Evolutionary conservation across 2,113 vertebrate species (phyloP), one percentile per base, ranked within the genome.

Genomic region (Leptosomus discolor): DNA sequence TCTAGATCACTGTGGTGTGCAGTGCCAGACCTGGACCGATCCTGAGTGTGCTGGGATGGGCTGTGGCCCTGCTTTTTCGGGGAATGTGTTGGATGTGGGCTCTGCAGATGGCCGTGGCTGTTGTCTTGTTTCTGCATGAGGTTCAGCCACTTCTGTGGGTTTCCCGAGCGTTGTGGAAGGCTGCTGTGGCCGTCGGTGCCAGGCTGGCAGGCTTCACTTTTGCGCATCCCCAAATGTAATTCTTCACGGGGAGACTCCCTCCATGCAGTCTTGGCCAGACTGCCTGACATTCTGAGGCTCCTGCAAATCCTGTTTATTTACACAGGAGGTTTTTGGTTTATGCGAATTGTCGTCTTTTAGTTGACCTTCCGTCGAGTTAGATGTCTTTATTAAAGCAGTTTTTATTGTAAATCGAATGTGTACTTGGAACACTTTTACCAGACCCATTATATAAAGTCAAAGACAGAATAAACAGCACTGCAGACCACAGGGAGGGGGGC

Each of bases 401-500:
- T 97, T 97, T 97, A 96, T 97, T 92, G 91, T 88, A 97, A 97
- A 97, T 95, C 91, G 61, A 97, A 95, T 91, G 37, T 67, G 65
- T 94, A 41, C 92, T 94, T 96, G 86, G 91, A 97, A 85, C 64
- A 12, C 50, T 94, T 92, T 85, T 96, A 88, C 95, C 86, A 94
- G 60, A 78, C 78, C 73, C 92, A 89, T 96, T 97, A 95, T 79
- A 79, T 78, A 91, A 96, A 95, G 65, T 53, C 80, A 93, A 92
- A 95, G 88, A 46, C 69, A 82, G 69, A 92, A 78, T 94, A 92
- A 96, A 87, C 85, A 94, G 78, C 7, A 4, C 46, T 78, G 39
- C 80, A 65, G 88, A 81, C 85, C 88, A 75, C 50, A 64, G 45
- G 23, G 36, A 61, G 11, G 19, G 27, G 46, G 23, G 4, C 16